Base-by-base conservation (phyloP, 2,888 invertebrate genomes). In the Drosophila mimetica region DNA sequence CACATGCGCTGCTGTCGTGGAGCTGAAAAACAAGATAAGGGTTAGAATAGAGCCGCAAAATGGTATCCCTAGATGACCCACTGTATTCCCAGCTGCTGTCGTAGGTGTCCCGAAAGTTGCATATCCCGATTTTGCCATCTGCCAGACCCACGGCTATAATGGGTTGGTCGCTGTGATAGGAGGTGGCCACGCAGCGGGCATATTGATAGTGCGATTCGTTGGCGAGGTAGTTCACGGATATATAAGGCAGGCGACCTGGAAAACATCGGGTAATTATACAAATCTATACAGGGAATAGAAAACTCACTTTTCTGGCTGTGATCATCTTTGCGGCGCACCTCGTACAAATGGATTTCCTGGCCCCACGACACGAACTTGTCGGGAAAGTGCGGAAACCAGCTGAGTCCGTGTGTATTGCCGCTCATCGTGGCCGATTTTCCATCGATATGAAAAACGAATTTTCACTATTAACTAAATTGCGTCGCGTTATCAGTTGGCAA, bases 291-390 rank as follows among this genome's bases (percentile, higher is more conserved):
- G 52, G 25, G 59, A 20, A 2, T 20, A 20, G n/a, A 37, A 3
- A 5, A n/a, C 13, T 55, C 22, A 66, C 67, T 77, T 18, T 74
- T 73, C 37, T 70, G 76, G 48, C 16, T 51, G 8, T 53, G 39
- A 47, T 82, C 89, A 11, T 75, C 78, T 44, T 87, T 89, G 55
- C 63, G 75, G 65, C 87, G 84, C 34, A 96, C 94, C 93, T 97
- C 96, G 90, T 97, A 98, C 52, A 98, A 92, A 91, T 94, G 95
- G 89, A 98, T 95, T 89, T 98, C 97, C 57, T 97, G 95, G 41
- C 97, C 97, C 96, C 97, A 97, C 51, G 97, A 95, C 75, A 98
- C 94, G 89, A 98, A 98, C 90, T 96, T 96, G 86, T 97, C 94
- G 2, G 93, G 92, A 76, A 94, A 93, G 58, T 95, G 94, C 0